Evolutionary conservation across 2,797 vertebrate genomes (phyloP), one percentile per base, ranked within the genome.

Genomic region (Macroramphosus scolopax): DNA sequence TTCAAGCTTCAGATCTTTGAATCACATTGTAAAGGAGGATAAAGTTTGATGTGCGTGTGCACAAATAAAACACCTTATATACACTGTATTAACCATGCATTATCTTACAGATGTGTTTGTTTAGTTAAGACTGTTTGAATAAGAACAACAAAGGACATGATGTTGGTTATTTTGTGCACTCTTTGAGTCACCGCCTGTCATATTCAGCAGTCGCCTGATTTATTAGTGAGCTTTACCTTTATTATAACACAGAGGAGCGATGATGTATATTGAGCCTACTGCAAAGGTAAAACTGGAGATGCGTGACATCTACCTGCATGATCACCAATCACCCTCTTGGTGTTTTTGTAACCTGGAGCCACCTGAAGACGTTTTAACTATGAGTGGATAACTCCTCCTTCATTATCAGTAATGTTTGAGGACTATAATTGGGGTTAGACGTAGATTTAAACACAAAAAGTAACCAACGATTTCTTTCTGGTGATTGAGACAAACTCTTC

Each of bases 211-310:
- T n/a, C n/a, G n/a, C n/a, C n/a, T n/a, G n/a, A n/a, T n/a, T n/a
- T n/a, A n/a, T n/a, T n/a, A n/a, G n/a, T n/a, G n/a, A n/a, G n/a
- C n/a, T n/a, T n/a, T n/a, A n/a, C n/a, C n/a, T n/a, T n/a, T n/a
- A n/a, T n/a, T n/a, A n/a, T n/a, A n/a, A n/a, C n/a, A n/a, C n/a
- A n/a, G n/a, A 11, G 1, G 28, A 18, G 20, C 11, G 22, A 31
- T 2, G 11, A 22, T 17, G 0, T 26, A n/a, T 3, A 14, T 10
- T 15, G 9, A 49, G 24, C 51, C 49, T 38, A 38, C 11, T 22
- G 42, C 22, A 36, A 37, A 48, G 17, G n/a, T 64, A 51, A 70
- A 34, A 64, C n/a, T n/a, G n/a, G n/a, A n/a, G n/a, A n/a, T n/a
- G n/a, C n/a, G n/a, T n/a, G n/a, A n/a, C 13, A 62, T 41, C 16